Percentiles rank a stretch among this genome's conserved stretches.
Conservation (phyloP, 2,888 invertebrate species). For the Leucozona laternaria region DNA sequence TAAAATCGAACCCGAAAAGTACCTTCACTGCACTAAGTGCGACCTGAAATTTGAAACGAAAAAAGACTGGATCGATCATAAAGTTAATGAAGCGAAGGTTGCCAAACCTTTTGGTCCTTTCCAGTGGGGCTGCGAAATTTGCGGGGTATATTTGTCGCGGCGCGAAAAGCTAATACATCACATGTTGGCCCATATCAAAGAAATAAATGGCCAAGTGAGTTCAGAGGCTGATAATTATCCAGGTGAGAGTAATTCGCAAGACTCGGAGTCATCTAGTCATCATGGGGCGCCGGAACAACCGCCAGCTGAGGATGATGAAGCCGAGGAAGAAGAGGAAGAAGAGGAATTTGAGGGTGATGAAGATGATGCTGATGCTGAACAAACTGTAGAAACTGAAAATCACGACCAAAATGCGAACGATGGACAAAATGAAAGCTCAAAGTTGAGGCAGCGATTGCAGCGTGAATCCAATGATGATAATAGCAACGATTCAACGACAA, state of each 20-base stretch:
- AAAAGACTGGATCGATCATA: slow-evolving; percentile 83
- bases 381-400: slow-evolving; percentile 52
- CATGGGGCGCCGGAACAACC: slow-evolving; percentile 49
- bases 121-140: slow-evolving; percentile 84
- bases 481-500: slow-evolving; percentile 67
- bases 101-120: slow-evolving; percentile 82
- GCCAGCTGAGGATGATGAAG: slow-evolving; percentile 49
- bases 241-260: slow-evolving; percentile 67
- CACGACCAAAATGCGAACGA: slow-evolving; percentile 62
- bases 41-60: slow-evolving; percentile 81
- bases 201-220: slow-evolving; percentile 75
- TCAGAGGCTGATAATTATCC: slow-evolving; percentile 55
- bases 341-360: slow-evolving; percentile 64
- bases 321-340: slow-evolving; percentile 55
- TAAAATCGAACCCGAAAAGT: slow-evolving; percentile 81
- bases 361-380: slow-evolving; percentile 73
- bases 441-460: slow-evolving; percentile 76
- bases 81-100: slow-evolving; percentile 81
- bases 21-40: slow-evolving; percentile 81
- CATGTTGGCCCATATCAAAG: slow-evolving; percentile 82
- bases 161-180: slow-evolving; percentile 83
- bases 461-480: slow-evolving; percentile 73
- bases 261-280: slow-evolving; percentile 63
- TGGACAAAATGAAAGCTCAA: slow-evolving; percentile 75
- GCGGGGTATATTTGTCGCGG: slow-evolving; percentile 83